These are phyloP conservation scores for Macaria liturata DNA, from an alignment of 2,888 invertebrate genomes.

Conservation along the genomic window DNA sequence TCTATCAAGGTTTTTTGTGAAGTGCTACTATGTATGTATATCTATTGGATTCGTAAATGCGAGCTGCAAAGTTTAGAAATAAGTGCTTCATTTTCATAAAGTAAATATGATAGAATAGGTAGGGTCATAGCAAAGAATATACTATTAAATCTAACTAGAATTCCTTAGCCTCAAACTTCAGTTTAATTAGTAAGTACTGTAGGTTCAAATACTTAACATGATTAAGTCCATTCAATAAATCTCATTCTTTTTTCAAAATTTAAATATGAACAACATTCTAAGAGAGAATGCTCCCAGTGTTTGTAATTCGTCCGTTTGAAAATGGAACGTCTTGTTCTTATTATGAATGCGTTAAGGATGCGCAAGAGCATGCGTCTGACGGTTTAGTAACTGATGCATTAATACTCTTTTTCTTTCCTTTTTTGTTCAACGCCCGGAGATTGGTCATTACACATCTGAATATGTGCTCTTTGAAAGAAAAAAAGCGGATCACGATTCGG, in stretches of 20 bases:
- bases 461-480: conserved; percentile 77
- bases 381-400: conserved; percentile 83
- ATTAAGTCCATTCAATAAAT: conserved; percentile 14
- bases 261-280: conserved; percentile 70
- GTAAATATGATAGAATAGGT: too few species aligned
- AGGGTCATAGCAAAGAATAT: too few species aligned
- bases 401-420: conserved; percentile 60
- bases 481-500: conserved; percentile 76
- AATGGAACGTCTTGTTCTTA: conserved; percentile 76
- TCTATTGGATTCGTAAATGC: too few species aligned
- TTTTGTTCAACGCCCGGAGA: conserved; percentile 76
- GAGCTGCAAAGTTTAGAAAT: too few species aligned
- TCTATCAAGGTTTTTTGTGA: too few species aligned
- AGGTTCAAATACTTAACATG: too few species aligned
- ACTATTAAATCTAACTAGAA: too few species aligned
- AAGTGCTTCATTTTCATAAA: too few species aligned
- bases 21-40: too few species aligned
- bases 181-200: too few species aligned
- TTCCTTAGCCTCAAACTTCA: too few species aligned
- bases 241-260: conserved; percentile 59
- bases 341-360: conserved; percentile 80
- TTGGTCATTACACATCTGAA: conserved; percentile 82
- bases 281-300: conserved; percentile 68
- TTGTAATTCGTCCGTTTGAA: conserved; percentile 72
- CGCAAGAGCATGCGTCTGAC: conserved; percentile 77